These are phyloP conservation scores for Poecilus cupreus DNA, from an alignment of 2,888 invertebrate genomes.

Conservation along the genomic window DNA sequence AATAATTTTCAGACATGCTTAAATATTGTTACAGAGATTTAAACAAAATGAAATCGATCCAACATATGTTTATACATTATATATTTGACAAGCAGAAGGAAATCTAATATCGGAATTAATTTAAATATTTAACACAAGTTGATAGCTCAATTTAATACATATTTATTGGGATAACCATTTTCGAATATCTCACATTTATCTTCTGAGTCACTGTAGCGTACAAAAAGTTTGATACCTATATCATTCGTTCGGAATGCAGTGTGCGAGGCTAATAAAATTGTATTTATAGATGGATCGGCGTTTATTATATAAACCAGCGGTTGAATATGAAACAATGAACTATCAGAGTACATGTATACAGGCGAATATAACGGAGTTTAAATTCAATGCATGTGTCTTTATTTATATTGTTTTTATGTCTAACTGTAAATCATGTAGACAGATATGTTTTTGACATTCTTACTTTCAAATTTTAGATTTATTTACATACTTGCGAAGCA, in stretches of 20 bases:
- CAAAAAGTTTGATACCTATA: slow-evolving; percentile 11
- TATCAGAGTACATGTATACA: not conserved
- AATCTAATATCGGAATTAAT: slow-evolving; percentile 23
- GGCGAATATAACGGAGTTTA: slow-evolving; percentile 22
- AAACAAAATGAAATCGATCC: slow-evolving; percentile 11
- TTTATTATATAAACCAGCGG: slow-evolving; percentile 2
- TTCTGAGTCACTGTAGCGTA: not conserved
- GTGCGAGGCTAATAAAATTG: not conserved
- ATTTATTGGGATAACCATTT: slow-evolving; percentile 15
- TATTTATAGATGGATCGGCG: not conserved
- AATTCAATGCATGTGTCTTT: slow-evolving; percentile 12
- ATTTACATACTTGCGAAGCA: too few relatives aligned
- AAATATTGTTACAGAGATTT: not conserved
- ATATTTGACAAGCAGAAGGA: slow-evolving; percentile 21
- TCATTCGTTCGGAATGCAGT: slow-evolving; percentile 2
- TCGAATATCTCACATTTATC: slow-evolving; percentile 12
- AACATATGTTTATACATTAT: slow-evolving; percentile 11
- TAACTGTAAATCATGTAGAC: slow-evolving; percentile 33
- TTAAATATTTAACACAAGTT: slow-evolving; percentile 18
- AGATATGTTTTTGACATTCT: slow-evolving; percentile 16
- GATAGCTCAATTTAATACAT: slow-evolving; percentile 36
- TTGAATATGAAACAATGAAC: slow-evolving; percentile 15
- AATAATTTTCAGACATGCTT: not conserved
- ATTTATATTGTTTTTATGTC: slow-evolving; percentile 25
- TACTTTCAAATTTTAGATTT: not conserved